Conservation (phyloP, 2,797 vertebrate species). For the Heliangelus exortis region DNA sequence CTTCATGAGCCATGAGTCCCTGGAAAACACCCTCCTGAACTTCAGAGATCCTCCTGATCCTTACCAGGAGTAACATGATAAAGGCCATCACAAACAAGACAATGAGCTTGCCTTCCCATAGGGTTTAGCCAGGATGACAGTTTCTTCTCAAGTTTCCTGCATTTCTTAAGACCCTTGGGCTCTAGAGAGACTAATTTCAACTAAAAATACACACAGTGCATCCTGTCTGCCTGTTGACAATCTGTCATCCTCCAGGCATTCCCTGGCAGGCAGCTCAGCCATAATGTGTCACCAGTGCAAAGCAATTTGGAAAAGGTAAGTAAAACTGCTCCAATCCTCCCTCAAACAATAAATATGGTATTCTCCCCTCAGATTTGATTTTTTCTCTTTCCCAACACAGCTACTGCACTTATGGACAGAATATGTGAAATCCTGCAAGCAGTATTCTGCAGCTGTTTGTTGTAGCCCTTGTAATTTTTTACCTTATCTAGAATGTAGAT, state of each 20-base stretch:
- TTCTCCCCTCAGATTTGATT: not conserved
- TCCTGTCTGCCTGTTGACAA: constrained; percentile 39
- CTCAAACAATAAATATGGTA: not conserved
- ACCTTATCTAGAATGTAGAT: not conserved
- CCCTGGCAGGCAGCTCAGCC: constrained; percentile 9
- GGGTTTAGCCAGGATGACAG: not conserved
- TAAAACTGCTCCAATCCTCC: not conserved
- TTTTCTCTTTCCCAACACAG: not conserved
- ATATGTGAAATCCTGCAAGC: not conserved
- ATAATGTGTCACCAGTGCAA: rapidly evolving
- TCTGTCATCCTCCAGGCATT: constrained; percentile 46
- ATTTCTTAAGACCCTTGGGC: constrained; percentile 7
- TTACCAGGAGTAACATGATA: rapidly evolving
- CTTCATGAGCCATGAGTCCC: not conserved
- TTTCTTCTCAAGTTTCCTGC: not conserved
- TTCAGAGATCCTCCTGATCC: not conserved
- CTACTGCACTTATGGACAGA: not conserved
- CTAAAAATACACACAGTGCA: constrained; percentile 51
- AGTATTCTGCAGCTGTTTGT: not conserved
- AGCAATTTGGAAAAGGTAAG: not conserved
- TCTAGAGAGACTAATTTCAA: constrained; percentile 27
- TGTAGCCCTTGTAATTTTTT: not conserved
- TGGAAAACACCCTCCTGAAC: not conserved
- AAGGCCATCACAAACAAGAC: not conserved
- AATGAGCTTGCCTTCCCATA: not conserved